Base-by-base conservation (phyloP, 1,140 invertebrate species). In the Scaptomyza montana region DNA sequence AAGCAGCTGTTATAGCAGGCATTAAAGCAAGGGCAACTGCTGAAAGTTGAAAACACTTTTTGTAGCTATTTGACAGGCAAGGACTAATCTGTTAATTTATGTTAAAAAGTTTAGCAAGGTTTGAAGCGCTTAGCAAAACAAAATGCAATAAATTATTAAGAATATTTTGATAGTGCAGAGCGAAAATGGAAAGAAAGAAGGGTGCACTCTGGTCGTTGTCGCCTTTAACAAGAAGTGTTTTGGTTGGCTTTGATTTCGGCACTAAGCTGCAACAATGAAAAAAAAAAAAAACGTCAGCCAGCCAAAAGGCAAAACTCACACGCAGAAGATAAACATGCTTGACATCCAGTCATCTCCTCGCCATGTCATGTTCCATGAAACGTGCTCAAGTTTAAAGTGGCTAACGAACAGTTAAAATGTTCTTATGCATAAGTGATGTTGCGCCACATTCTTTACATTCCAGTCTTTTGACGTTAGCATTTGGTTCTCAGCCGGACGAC, bases 81-180 rank as follows among this genome's bases (percentile, higher is more conserved):
- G 67, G 66, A 80, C 84, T 89, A 89, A 89, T 89, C 84, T 89
- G 77, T 89, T 89, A 89, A 89, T 89, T 89, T 89, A 89, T 89
- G 84, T 79, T 79, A 56, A 80, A 89, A 89, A 89, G 84, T 89
- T 89, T 36, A 74, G 62, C 55, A 67, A 87, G 78, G 71, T 84
- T 74, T 74, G 67, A 77, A 77, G 74, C 77, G 84, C 82, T 89
- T 89, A 87, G 64, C 72, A 84, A n/a, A 82, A 87, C 82, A 87
- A 87, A 84, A 77, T 79, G 84, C 70, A 89, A 84, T 89, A 89
- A 89, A 84, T 89, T 89, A 89, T 89, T 80, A 72, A 89, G 74
- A 79, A 84, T 80, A 89, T 89, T 89, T 77, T 69, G 62, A 61
- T 65, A 80, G 62, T 59, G 54, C 46, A 66, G 25, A 67, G 33